Evolutionary conservation across 2,113 vertebrate genomes (phyloP).

Genomic region (Gobiocypris rarus): DNA sequence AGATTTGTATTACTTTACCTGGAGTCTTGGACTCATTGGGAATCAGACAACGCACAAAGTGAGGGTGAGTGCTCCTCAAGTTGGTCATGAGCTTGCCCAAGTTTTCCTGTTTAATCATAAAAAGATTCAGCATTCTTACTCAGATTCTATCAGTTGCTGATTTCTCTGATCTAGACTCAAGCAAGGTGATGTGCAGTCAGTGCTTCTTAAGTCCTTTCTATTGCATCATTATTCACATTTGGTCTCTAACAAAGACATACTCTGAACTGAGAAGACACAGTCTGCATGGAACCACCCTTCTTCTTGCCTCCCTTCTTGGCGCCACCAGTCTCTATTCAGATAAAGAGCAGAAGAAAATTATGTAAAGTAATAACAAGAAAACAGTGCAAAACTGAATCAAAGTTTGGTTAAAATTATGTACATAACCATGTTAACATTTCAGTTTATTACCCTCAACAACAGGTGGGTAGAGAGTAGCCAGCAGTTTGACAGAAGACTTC

Average conservation of each 20-base stretch:
- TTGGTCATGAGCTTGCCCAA: constrained; percentile 61
- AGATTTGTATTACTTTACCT: too few relatives aligned
- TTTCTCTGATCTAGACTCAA: too few relatives aligned
- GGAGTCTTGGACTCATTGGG: constrained; percentile 44
- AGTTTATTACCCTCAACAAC: constrained; percentile 53
- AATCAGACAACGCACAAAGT: constrained; percentile 52
- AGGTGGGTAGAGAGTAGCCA: constrained; percentile 52
- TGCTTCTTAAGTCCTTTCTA: too few relatives aligned
- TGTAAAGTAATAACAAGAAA: not conserved
- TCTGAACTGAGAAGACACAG: constrained; percentile 48
- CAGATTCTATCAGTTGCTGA: too few relatives aligned
- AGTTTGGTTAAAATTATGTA: not conserved
- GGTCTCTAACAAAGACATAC: constrained; percentile 8
- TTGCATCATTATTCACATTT: too few relatives aligned
- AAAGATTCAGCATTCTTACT: too few relatives aligned
- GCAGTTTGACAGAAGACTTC: constrained; percentile 52
- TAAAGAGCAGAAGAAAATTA: not conserved
- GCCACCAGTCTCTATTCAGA: not conserved
- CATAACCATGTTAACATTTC: too few relatives aligned
- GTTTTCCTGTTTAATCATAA: constrained; percentile 41
- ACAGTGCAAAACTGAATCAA: not conserved
- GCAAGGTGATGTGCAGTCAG: too few relatives aligned
- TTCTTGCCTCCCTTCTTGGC: constrained; percentile 58
- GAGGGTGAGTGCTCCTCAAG: constrained; percentile 57
- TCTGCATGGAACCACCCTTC: constrained; percentile 56